phyloP scores from a whole-genome alignment of 2,888 invertebrate species.

The Cataglyphis altisquamis region DNA sequence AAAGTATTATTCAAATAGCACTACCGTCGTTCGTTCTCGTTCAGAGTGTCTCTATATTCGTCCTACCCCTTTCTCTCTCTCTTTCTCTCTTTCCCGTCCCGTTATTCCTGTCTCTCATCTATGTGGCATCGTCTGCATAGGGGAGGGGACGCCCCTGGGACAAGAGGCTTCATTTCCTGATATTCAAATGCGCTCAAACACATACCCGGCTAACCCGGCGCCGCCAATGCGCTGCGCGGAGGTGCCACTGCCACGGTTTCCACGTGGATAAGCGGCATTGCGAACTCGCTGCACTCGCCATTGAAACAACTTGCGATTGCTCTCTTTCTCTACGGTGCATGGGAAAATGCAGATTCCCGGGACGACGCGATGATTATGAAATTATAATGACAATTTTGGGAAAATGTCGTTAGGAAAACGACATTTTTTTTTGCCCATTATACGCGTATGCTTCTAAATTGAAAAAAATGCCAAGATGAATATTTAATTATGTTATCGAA shows the following conservation, averaged over 20 bases:
- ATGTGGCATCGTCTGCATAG: constrained; percentile 49
- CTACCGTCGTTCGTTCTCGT: constrained; percentile 61
- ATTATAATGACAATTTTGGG: constrained; percentile 54
- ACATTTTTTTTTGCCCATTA: not conserved
- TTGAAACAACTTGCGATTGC: constrained; percentile 9
- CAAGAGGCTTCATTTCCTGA: constrained; percentile 85
- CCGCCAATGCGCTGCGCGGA: constrained; percentile 62
- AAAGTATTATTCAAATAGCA: constrained; percentile 85
- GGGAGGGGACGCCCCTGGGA: constrained; percentile 73
- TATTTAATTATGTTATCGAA: not conserved
- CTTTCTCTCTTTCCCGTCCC: constrained; percentile 6
- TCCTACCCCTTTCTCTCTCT: constrained; percentile 13
- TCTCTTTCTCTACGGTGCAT: constrained; percentile 4
- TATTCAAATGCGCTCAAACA: constrained; percentile 86
- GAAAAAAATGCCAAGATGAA: not conserved
- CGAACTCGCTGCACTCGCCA: constrained; percentile 44
- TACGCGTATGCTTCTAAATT: not conserved
- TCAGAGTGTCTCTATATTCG: constrained; percentile 51
- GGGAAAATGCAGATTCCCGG: constrained; percentile 73
- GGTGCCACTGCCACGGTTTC: constrained; percentile 74
- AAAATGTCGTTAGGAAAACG: not conserved
- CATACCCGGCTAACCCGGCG: constrained; percentile 75
- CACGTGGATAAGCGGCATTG: constrained; percentile 73
- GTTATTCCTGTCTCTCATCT: constrained; percentile 40
- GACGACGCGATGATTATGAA: constrained; percentile 65